Percentiles rank a stretch among this genome's conserved stretches.
Conservation (phyloP, 2,113 vertebrate species). For the Xenopus tropicalis region UCB_Xtro_10.0 CM004451.2:86883001-86883500, state of each 20-base stretch:
- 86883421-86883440: too few species aligned
- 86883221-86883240: neutral
- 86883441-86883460: too few species aligned
- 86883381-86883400: too few species aligned
- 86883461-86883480: too few species aligned
- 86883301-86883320: neutral
- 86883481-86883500: too few species aligned
- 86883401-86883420: too few species aligned
- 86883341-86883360: constrained; percentile 6
- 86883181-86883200: neutral
- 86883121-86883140: constrained; percentile 26
- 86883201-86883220: neutral
- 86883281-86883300: neutral
- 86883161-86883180: too few species aligned
- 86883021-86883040: too few species aligned
- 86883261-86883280: neutral
- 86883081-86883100: neutral
- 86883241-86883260: neutral
- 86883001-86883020: too few species aligned
- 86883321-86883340: neutral
- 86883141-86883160: neutral
- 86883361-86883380: too few species aligned
- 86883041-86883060: too few species aligned
- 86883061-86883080: too few species aligned
- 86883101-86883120: constrained; percentile 10